Evolutionary conservation across 2,797 vertebrate genomes (phyloP), one percentile per base, ranked within the genome.

Genomic region (Coregonus sp.): DNA sequence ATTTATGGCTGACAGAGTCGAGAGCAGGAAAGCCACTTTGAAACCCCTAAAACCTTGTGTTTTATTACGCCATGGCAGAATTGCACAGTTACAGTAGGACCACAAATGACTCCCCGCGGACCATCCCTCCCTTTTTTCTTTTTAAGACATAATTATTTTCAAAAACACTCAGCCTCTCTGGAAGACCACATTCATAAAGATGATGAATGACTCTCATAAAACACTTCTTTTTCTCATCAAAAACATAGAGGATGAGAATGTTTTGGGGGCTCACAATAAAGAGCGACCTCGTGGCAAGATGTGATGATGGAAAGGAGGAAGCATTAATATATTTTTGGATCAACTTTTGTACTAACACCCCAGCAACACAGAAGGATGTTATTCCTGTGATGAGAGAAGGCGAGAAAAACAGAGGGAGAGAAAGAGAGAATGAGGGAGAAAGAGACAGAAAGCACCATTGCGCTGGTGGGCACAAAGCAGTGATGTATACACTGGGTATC

Each of bases 121-220:
- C 94, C 93, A 92, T 93, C 92, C 89, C 94, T 92, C 95, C 96
- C 95, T 95, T 96, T 95, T 96, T 98, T 97, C 97, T 98, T 97
- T 97, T 94, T 94, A 92, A 95, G 95, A 95, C 95, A 96, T 97
- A 96, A 96, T 97, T 97, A 94, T 96, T 91, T 94, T 95, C 93
- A 92, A 95, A 96, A 98, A 96, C 94, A 94, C 95, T 47, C 40
- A 80, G 90, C 83, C 90, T 92, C 94, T 92, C 92, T 85, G 89
- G 95, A 95, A 92, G 95, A 94, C 89, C 93, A 90, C 92, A 84
- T 96, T 97, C 97, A 95, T 97, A 95, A 95, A 93, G 92, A 95
- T 98, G 97, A 99, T 99, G 96, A 97, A 99, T 99, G 95, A 96
- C 96, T 95, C 96, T 95, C 97, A 98, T 98, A 98, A 98, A 96